These are phyloP conservation scores for Pteronotus mesoamericanus DNA, from an alignment of 2,797 vertebrate genomes.

Conservation along the genomic window DNA sequence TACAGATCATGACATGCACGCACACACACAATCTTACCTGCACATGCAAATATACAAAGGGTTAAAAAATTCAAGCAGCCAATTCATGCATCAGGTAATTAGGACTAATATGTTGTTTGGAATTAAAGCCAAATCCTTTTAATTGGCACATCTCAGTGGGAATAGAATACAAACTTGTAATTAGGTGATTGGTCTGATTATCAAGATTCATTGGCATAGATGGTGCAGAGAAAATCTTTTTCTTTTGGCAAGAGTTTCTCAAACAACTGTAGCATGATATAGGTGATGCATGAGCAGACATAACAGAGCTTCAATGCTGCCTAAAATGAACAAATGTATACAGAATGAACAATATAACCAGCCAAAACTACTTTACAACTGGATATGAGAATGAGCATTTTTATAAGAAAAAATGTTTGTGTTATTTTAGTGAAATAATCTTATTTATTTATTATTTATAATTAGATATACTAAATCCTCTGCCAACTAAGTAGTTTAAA, in stretches of 20 bases:
- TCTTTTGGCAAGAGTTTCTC: not conserved
- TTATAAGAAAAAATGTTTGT: not conserved
- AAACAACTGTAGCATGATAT: not conserved
- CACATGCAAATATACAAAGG: not conserved
- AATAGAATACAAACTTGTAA: conserved; percentile 65
- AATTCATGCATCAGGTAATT: conserved; percentile 34
- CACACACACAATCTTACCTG: not conserved
- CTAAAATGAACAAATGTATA: not conserved
- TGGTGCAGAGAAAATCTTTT: not conserved
- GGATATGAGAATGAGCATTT: not conserved
- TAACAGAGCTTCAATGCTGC: not conserved
- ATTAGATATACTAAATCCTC: not conserved
- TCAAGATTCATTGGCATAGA: conserved; percentile 49
- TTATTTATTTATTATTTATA: not conserved
- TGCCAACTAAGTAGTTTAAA: not conserved
- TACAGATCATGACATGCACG: not conserved
- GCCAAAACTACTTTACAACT: not conserved
- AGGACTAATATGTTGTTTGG: conserved; percentile 65
- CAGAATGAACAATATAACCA: not conserved
- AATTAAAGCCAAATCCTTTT: conserved; percentile 66
- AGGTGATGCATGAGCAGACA: not conserved
- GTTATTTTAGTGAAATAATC: not conserved
- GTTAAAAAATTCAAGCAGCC: conserved; percentile 51
- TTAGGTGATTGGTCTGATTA: conserved; percentile 65
- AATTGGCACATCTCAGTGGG: conserved; percentile 66